Evolutionary conservation across 2,888 invertebrate species (phyloP), one percentile per base, ranked within the genome.

Genomic region (Elegia similella): DNA sequence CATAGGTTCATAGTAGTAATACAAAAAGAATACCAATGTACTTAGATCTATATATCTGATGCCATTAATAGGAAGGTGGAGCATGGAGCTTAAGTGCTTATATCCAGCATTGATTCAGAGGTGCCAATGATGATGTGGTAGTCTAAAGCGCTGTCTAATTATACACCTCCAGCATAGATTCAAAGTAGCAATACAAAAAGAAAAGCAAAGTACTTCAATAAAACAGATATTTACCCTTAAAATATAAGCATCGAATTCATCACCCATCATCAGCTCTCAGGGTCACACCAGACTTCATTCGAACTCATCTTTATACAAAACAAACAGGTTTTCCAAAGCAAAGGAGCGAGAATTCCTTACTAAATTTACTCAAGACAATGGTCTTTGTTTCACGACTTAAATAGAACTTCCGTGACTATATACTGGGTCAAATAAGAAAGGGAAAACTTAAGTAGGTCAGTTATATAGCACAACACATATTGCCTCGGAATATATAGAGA

Each of bases 201-300:
- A n/a, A n/a, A n/a, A n/a, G n/a, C n/a, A n/a, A n/a, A n/a, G n/a
- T 23, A 23, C 23, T 32, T 32, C 2, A 32, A 32, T 7, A 32
- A 32, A 23, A 23, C 23, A 23, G n/a, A 23, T 23, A 23, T 1
- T 60, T 65, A 70, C 71, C 66, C 65, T 66, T 29, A 65, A 63
- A 54, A 62, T 66, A 52, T 61, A 63, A 46, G 62, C 59, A 42
- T 58, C 15, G 50, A 61, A 73, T 55, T 67, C 65, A 56, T 69
- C 75, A 68, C 75, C 78, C 86, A 86, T 86, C 55, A 65, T 83
- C 81, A 79, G 62, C 73, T 80, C 59, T 34, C 58, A 42, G 44
- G 48, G 54, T 30, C 15, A 54, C 59, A 16, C 1, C n/a, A 56
- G 32, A 54, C 43, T 59, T 53, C 62, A 59, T 62, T n/a, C 13